A percentile compares a stretch with the other conserved stretches of the same genome.
These are phyloP conservation scores for Platysternon megacephalum DNA, from an alignment of 2,113 vertebrate genomes.

Conservation along the genomic window DNA sequence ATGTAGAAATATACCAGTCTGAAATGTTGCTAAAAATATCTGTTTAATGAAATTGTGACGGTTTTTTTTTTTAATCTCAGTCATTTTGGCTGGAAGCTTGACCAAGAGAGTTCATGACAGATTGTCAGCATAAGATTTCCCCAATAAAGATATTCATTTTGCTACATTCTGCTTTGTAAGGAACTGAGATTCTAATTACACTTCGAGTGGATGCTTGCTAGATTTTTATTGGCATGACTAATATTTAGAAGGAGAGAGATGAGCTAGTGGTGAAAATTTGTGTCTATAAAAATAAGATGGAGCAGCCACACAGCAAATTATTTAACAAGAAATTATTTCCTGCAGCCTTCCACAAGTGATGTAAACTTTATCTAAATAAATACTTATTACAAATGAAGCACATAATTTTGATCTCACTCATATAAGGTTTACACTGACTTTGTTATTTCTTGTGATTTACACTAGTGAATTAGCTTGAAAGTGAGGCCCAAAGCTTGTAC, in stretches of 20 bases:
- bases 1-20: background rate
- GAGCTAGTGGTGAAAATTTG: background rate
- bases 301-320: background rate
- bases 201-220: background rate
- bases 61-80: background rate
- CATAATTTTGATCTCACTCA: background rate
- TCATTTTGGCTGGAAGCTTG: slow-evolving; percentile 23
- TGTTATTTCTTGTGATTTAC: background rate
- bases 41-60: background rate
- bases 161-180: background rate
- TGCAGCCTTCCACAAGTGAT: background rate
- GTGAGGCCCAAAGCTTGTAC: background rate
- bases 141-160: slow-evolving; percentile 10
- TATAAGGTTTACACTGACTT: background rate
- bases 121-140: slow-evolving; percentile 5
- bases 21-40: slow-evolving; percentile 18
- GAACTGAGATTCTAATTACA: background rate
- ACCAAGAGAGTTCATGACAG: background rate
- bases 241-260: slow-evolving; percentile 14
- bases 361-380: background rate
- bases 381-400: background rate
- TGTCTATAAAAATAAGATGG: background rate
- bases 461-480: background rate
- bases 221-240: background rate
- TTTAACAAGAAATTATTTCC: background rate